phyloP scores from a whole-genome alignment of 2,888 invertebrate species.

The Pharmacophagus antenor region DNA sequence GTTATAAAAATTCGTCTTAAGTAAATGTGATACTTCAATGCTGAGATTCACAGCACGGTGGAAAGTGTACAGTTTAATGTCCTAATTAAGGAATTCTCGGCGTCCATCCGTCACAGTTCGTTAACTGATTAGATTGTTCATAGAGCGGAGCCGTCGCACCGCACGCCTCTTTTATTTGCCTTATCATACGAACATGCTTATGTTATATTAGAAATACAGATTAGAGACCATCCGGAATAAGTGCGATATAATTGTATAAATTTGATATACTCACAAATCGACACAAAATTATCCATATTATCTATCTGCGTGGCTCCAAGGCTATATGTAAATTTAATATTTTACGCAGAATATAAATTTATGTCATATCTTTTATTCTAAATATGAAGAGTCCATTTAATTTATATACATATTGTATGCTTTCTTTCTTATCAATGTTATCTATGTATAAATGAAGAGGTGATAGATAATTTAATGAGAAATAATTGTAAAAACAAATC shows the following conservation, averaged over 20 bases:
- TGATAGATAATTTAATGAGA: too few relatives aligned
- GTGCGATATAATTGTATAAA: slow-evolving; percentile 24
- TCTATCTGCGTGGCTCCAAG: slow-evolving; percentile 2
- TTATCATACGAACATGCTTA: slow-evolving; percentile 24
- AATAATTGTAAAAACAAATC: too few relatives aligned
- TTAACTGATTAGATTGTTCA: slow-evolving; percentile 48
- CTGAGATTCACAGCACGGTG: slow-evolving; percentile 35
- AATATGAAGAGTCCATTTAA: background rate
- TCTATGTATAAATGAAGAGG: too few relatives aligned
- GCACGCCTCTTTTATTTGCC: slow-evolving; percentile 27
- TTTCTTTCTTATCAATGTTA: background rate
- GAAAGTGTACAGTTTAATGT: slow-evolving; percentile 41
- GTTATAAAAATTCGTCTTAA: background rate
- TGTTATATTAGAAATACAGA: slow-evolving; percentile 22
- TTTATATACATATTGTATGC: background rate
- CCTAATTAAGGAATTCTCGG: slow-evolving; percentile 53
- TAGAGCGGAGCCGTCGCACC: slow-evolving; percentile 34
- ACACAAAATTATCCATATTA: slow-evolving; percentile 7
- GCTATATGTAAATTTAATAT: background rate
- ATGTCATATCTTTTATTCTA: too few relatives aligned
- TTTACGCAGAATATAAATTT: background rate
- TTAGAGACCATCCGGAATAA: slow-evolving; percentile 14
- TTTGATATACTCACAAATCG: slow-evolving; percentile 21
- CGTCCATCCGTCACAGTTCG: slow-evolving; percentile 48
- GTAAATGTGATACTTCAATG: slow-evolving; percentile 8